Evolutionary conservation across 2,888 invertebrate genomes (phyloP).

Genomic region (Apotomis turbidana): DNA sequence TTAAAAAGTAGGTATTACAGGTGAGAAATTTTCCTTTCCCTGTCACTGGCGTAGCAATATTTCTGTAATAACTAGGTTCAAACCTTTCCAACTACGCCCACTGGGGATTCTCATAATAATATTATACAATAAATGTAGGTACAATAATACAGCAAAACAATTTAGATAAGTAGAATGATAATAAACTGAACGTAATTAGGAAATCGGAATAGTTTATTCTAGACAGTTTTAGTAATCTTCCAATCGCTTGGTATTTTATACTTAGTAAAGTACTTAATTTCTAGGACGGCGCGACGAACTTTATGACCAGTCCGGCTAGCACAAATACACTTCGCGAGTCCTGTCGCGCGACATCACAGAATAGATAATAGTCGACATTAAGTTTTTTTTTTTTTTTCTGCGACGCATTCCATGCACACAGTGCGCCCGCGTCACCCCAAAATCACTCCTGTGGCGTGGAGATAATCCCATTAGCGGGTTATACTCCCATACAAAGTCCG

Average conservation of each 20-base stretch:
- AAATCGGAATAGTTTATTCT: not conserved
- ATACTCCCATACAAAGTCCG: too few relatives aligned
- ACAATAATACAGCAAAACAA: slow-evolving; percentile 11
- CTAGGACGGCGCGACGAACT: too few relatives aligned
- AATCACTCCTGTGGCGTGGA: too few relatives aligned
- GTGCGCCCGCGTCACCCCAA: too few relatives aligned
- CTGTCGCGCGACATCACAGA: too few relatives aligned
- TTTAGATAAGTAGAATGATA: slow-evolving; percentile 8
- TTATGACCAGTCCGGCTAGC: too few relatives aligned
- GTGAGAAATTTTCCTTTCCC: not conserved
- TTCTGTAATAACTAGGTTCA: slow-evolving; percentile 2
- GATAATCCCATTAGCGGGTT: too few relatives aligned
- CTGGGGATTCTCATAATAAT: slow-evolving; percentile 10
- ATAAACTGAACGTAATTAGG: not conserved
- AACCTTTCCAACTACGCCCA: slow-evolving; percentile 5
- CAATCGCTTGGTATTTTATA: not conserved
- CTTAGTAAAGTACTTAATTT: not conserved
- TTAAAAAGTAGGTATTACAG: too few relatives aligned
- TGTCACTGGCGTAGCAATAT: not conserved
- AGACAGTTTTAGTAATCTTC: not conserved
- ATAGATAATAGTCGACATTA: too few relatives aligned
- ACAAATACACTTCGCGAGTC: too few relatives aligned
- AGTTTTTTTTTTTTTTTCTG: too few relatives aligned
- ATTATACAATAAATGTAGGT: not conserved
- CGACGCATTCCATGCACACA: too few relatives aligned